A percentile compares a stretch with the other conserved stretches of the same genome.
phyloP scores from a whole-genome alignment of 1,140 invertebrate genomes.

The Lepidurus couesii region DNA sequence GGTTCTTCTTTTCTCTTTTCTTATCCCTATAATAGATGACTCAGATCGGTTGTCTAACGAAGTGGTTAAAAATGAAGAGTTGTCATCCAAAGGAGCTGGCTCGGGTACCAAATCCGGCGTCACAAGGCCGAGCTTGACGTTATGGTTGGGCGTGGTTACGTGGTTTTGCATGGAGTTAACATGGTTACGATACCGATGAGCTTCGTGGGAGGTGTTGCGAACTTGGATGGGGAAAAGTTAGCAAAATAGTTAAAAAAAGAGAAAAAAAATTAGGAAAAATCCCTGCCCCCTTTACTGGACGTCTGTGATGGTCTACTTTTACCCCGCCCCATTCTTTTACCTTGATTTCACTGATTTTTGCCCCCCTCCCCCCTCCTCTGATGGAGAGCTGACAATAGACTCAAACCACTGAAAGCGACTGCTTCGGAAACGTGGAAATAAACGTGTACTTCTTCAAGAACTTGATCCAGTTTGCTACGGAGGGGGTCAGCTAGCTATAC shows the following conservation, averaged over 20 bases:
- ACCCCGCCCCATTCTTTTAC: neutral
- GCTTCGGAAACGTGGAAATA: too few species aligned
- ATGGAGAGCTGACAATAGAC: neutral
- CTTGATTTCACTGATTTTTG: too few species aligned
- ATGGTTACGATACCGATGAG: conserved; percentile 8
- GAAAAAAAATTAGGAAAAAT: conserved; percentile 4
- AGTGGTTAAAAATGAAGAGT: conserved; percentile 84
- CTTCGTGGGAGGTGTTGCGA: neutral
- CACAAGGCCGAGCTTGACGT: neutral
- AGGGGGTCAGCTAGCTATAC: neutral
- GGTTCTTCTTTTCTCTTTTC: conserved; percentile 32
- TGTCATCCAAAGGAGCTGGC: conserved; percentile 57
- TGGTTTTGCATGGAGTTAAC: neutral
- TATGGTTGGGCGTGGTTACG: conserved; percentile 17
- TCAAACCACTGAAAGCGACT: too few species aligned
- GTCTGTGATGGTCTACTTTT: conserved; percentile 18
- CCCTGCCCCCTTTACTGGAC: conserved; percentile 10
- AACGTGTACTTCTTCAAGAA: too few species aligned
- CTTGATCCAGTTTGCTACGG: neutral
- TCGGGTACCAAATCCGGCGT: neutral
- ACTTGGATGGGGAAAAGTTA: neutral
- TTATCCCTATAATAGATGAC: conserved; percentile 57
- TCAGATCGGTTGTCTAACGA: conserved; percentile 83
- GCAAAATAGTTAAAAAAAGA: neutral
- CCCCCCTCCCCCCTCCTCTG: neutral